A percentile compares a stretch with the other conserved stretches of the same genome.
These are phyloP conservation scores for Nebria salina DNA, from an alignment of 2,888 invertebrate genomes.

Conservation along the genomic window DNA sequence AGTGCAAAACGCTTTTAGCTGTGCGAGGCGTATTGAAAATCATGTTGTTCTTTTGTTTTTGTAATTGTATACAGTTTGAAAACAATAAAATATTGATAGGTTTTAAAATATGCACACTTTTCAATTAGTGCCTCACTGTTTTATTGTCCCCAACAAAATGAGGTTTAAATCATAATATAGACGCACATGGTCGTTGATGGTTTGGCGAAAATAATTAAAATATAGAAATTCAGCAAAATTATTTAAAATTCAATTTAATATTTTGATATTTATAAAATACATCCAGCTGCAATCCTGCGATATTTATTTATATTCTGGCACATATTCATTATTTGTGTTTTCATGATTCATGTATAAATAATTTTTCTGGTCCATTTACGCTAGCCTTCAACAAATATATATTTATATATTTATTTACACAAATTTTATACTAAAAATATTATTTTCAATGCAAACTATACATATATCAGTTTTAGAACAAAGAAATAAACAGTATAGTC, in stretches of 20 bases:
- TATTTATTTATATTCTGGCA: not conserved
- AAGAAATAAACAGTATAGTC: too few species aligned
- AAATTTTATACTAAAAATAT: not conserved
- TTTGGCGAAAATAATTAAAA: not conserved
- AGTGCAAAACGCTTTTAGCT: too few species aligned
- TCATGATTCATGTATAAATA: not conserved
- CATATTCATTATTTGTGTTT: slow-evolving; percentile 1
- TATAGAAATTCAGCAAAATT: not conserved
- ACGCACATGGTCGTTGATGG: not conserved
- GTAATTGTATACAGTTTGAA: not conserved
- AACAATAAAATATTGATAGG: not conserved
- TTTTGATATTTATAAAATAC: not conserved
- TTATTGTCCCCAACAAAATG: not conserved
- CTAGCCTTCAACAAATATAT: not conserved
- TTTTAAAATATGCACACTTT: not conserved
- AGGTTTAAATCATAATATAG: not conserved
- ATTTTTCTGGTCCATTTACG: not conserved
- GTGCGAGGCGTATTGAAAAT: too few species aligned
- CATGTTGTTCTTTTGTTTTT: too few species aligned
- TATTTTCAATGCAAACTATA: not conserved
- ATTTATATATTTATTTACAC: not conserved
- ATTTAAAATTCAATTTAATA: not conserved
- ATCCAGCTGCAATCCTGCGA: not conserved
- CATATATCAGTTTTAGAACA: too few species aligned
- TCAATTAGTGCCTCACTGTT: not conserved